These are phyloP conservation scores for Hippasteria phrygiana DNA, from an alignment of 53 echinoderm and acorn worm genomes.

Conservation along the genomic window DNA sequence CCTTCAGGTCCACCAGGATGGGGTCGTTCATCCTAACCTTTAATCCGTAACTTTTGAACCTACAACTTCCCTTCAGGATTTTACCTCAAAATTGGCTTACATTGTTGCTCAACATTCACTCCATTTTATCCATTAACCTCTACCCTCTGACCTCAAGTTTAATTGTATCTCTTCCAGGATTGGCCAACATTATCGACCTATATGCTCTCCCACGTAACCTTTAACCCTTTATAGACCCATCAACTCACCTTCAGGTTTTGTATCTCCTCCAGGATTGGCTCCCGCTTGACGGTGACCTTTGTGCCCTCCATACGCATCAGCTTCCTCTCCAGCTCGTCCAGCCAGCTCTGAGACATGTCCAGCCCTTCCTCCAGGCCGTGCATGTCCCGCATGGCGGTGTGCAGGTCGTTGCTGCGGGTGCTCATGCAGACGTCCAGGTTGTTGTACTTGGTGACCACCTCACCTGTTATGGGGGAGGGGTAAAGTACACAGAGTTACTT, in stretches of 20 bases:
- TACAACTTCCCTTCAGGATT: too few species aligned
- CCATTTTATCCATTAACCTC: neutral
- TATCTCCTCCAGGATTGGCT: conserved; percentile 93
- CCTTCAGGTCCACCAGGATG: neutral
- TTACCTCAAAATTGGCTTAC: too few species aligned
- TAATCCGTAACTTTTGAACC: too few species aligned
- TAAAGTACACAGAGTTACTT: neutral
- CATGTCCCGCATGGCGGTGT: conserved; percentile 91
- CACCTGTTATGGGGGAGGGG: conserved; percentile 52
- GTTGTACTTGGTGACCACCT: conserved; percentile 91
- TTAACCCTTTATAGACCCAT: too few species aligned
- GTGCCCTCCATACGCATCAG: conserved; percentile 85
- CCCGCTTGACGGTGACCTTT: conserved; percentile 93
- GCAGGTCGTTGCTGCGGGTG: conserved; percentile 76
- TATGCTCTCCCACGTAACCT: too few species aligned
- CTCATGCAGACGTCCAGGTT: conserved; percentile 78
- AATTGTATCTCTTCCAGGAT: neutral
- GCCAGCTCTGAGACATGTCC: conserved; percentile 85
- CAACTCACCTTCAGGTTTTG: conserved; percentile 92
- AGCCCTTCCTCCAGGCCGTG: conserved; percentile 89
- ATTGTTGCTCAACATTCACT: too few species aligned
- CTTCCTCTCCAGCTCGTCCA: conserved; percentile 92
- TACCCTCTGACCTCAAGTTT: neutral
- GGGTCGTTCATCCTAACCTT: neutral
- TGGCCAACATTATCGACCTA: too few species aligned